Percentiles rank a stretch among this genome's conserved stretches.
These are phyloP conservation scores for Drosophila leonis DNA, from an alignment of 2,888 invertebrate genomes.

Conservation along the genomic window DNA sequence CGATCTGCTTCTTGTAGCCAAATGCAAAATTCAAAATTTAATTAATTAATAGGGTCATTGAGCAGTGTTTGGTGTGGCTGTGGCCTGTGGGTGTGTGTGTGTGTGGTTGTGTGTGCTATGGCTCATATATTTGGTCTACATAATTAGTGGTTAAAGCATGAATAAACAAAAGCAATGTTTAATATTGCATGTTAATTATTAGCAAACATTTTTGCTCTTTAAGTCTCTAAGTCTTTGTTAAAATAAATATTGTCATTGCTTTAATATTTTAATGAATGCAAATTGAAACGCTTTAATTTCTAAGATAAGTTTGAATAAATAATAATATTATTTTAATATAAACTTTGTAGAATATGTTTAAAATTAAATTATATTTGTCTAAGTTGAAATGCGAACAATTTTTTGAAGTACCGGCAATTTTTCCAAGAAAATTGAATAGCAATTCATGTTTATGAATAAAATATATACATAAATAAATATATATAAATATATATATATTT, in stretches of 20 bases:
- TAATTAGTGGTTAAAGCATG: constrained; percentile 1
- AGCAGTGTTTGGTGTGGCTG: constrained; percentile 8
- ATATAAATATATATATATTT: no score
- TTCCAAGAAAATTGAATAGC: no score
- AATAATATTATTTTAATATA: background rate
- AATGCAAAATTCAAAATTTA: constrained; percentile 50
- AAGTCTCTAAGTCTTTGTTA: background rate
- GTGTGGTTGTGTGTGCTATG: background rate
- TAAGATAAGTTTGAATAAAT: background rate
- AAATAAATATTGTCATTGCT: background rate
- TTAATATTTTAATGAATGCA: background rate
- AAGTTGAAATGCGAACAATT: no score
- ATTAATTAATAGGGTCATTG: constrained; percentile 38
- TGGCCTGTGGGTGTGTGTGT: background rate
- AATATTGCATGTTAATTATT: constrained; percentile 2
- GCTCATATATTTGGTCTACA: constrained; percentile 1
- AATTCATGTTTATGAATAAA: no score
- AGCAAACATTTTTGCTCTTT: background rate
- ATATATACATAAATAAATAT: no score
- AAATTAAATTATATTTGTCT: no score
- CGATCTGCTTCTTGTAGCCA: constrained; percentile 20
- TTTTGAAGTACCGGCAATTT: no score
- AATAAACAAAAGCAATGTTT: background rate
- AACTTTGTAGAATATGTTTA: no score
- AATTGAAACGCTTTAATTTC: background rate